phyloP scores from a whole-genome alignment of 2,113 vertebrate genomes.

The Chloebia gouldiae region DNA sequence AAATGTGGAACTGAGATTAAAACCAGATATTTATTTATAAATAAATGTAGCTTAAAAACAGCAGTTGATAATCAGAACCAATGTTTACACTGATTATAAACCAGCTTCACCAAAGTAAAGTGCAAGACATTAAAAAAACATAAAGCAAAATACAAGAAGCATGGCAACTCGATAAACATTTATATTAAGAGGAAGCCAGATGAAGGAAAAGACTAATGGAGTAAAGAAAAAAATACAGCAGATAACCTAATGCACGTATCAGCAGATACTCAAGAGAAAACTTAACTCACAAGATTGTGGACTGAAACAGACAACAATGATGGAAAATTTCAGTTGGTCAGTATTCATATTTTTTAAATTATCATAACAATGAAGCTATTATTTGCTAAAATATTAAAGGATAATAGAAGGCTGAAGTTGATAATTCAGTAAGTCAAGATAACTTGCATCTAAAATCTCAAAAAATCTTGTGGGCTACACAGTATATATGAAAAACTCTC shows the following conservation, averaged over 20 bases:
- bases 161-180: not conserved
- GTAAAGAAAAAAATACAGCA: not conserved
- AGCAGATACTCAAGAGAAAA: not conserved
- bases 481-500: not conserved
- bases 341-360: accelerated
- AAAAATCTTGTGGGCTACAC: accelerated
- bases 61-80: not conserved
- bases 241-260: not conserved
- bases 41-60: not conserved
- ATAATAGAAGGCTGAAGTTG: not conserved
- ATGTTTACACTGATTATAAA: not conserved
- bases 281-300: not conserved
- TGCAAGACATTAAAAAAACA: not conserved
- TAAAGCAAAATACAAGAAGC: not conserved
- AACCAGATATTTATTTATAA: not conserved
- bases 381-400: not conserved
- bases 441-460: not conserved
- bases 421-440: not conserved
- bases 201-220: not conserved
- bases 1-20: not conserved
- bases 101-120: not conserved
- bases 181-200: not conserved
- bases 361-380: not conserved
- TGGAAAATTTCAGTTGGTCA: not conserved
- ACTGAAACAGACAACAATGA: not conserved